Evolutionary conservation across 2,888 invertebrate species (phyloP).

Genomic region (Volucella inanis): DNA sequence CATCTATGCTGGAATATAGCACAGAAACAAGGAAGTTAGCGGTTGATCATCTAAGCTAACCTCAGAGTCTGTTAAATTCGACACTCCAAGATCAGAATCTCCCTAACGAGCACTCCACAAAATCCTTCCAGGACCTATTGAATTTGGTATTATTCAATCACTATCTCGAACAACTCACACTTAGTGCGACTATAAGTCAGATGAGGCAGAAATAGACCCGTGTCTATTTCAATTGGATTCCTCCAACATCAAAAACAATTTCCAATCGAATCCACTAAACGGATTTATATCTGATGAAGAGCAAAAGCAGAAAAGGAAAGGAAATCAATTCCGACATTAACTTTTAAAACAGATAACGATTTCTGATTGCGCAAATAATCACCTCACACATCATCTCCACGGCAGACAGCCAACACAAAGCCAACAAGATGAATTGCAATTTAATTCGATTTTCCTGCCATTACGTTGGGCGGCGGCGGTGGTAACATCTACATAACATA

Average conservation of each 20-base stretch:
- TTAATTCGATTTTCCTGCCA: constrained; percentile 70
- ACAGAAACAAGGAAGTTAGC: too few species aligned
- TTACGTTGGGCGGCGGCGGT: not conserved
- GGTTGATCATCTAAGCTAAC: too few species aligned
- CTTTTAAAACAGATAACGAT: constrained; percentile 45
- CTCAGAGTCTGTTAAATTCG: too few species aligned
- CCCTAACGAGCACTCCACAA: too few species aligned
- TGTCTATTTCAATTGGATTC: constrained; percentile 38
- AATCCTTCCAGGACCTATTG: too few species aligned
- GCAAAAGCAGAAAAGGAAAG: not conserved
- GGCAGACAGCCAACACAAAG: constrained; percentile 20
- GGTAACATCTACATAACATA: constrained; percentile 49
- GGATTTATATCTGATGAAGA: constrained; percentile 41
- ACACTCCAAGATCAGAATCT: too few species aligned
- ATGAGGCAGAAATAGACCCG: not conserved
- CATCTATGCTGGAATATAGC: too few species aligned
- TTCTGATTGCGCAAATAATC: constrained; percentile 62
- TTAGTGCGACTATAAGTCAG: too few species aligned
- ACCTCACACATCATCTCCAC: constrained; percentile 12
- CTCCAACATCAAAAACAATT: constrained; percentile 41
- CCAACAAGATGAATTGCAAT: constrained; percentile 70
- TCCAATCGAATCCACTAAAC: constrained; percentile 58
- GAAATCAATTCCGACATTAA: constrained; percentile 26
- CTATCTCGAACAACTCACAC: too few species aligned
- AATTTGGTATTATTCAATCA: too few species aligned